phyloP scores from a whole-genome alignment of 2,888 invertebrate species.

The Ptychoptera albimana region DNA sequence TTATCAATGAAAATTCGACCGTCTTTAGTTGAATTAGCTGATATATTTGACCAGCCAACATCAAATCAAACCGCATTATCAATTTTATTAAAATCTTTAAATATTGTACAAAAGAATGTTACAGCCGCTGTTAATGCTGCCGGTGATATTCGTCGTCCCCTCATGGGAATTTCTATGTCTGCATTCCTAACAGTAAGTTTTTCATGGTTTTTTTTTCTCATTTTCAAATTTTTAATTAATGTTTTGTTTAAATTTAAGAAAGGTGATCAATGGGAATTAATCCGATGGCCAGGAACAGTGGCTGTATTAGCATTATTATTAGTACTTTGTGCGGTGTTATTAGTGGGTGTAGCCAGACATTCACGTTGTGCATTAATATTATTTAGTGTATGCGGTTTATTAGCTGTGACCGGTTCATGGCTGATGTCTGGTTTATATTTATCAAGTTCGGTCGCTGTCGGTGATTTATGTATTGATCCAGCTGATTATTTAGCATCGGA shows the following conservation, averaged over 20 bases:
- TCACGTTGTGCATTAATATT: conserved; percentile 78
- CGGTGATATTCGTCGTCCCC: conserved; percentile 54
- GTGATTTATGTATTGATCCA: conserved; percentile 74
- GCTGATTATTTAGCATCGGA: conserved; percentile 61
- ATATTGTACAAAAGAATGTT: conserved; percentile 55
- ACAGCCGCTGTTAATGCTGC: conserved; percentile 60
- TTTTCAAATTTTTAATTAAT: conserved; percentile 4
- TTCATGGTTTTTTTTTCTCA: neutral
- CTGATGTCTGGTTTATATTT: conserved; percentile 75
- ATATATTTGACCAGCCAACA: conserved; percentile 61
- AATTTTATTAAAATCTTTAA: conserved; percentile 50
- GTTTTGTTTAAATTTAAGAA: conserved; percentile 33
- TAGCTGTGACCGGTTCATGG: conserved; percentile 82
- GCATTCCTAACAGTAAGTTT: conserved; percentile 32
- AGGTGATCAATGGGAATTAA: conserved; percentile 56
- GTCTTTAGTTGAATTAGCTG: conserved; percentile 53
- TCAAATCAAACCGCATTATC: conserved; percentile 62
- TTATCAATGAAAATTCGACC: conserved; percentile 52
- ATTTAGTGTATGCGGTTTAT: conserved; percentile 71
- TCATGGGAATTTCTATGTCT: conserved; percentile 53
- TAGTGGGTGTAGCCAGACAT: conserved; percentile 78
- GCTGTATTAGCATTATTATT: conserved; percentile 71
- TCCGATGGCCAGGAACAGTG: conserved; percentile 81
- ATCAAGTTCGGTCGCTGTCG: conserved; percentile 68
- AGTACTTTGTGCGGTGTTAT: conserved; percentile 72